Conservation (phyloP, 2,888 invertebrate species). For the Mesodorylaimus sp. region DNA sequence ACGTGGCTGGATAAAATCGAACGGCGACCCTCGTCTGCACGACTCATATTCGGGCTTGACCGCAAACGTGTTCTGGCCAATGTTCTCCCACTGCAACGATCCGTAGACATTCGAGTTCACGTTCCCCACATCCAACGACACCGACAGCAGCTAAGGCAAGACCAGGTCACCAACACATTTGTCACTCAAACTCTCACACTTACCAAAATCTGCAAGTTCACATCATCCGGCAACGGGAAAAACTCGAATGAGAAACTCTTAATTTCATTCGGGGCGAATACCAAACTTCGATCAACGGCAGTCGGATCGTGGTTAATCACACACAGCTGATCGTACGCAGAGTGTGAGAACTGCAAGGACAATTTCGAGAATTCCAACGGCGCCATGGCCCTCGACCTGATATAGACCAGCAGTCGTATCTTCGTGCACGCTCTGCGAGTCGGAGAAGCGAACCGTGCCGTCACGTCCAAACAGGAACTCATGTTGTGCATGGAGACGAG, state of each 20-base stretch:
- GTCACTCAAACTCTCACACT: background rate
- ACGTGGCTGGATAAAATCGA: no score
- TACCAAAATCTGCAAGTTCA: slow-evolving; percentile 9
- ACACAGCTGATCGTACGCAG: slow-evolving; percentile 2
- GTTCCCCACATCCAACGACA: slow-evolving; percentile 9
- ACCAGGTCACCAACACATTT: background rate
- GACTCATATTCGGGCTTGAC: background rate
- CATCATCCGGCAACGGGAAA: background rate
- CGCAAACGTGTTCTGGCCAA: background rate
- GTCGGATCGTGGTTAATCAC: background rate
- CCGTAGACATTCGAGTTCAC: slow-evolving; percentile 9
- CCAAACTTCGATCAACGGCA: background rate
- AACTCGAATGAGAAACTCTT: slow-evolving; percentile 5
- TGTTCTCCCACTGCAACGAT: slow-evolving; percentile 11
- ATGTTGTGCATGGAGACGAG: slow-evolving; percentile 11
- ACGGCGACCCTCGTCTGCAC: no score
- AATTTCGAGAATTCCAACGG: slow-evolving; percentile 7
- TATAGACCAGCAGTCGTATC: slow-evolving; percentile 1
- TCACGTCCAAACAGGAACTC: slow-evolving; percentile 5
- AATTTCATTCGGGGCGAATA: background rate
- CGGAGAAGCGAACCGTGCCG: background rate
- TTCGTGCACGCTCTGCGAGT: background rate
- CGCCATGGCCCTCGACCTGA: background rate
- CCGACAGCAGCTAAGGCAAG: slow-evolving; percentile 8
- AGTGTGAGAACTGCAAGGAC: slow-evolving; percentile 3